Evolutionary conservation across 2,113 vertebrate genomes (phyloP).

Genomic region (Columba janthina): DNA sequence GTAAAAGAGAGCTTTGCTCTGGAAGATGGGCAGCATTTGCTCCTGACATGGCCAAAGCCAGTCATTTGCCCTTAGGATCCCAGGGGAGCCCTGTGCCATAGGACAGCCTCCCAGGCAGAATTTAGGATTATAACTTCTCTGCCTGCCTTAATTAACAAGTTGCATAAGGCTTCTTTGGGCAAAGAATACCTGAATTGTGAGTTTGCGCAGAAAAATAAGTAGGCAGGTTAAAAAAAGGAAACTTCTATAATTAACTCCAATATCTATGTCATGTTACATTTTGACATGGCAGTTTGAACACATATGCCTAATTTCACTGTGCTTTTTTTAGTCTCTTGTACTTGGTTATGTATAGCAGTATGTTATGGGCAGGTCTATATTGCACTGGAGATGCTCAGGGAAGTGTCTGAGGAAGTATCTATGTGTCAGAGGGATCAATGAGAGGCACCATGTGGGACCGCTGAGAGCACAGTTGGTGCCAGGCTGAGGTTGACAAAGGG

Average conservation of each 20-base stretch:
- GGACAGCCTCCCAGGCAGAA: neutral
- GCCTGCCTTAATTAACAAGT: neutral
- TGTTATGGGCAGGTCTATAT: neutral
- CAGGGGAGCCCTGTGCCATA: neutral
- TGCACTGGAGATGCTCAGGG: neutral
- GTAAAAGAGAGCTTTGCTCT: neutral
- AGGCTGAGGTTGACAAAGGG: neutral
- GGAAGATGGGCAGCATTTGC: neutral
- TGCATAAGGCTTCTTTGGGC: neutral
- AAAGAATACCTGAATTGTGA: neutral
- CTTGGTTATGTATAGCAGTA: neutral
- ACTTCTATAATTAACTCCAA: conserved; percentile 4
- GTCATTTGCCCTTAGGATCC: neutral
- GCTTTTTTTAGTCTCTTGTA: neutral
- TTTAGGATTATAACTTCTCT: neutral
- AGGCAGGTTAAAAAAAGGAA: neutral
- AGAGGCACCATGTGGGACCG: neutral
- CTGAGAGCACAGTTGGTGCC: neutral
- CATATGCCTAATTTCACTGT: neutral
- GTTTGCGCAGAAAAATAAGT: neutral
- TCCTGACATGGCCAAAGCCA: neutral
- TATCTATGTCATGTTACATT: neutral
- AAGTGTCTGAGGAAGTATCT: neutral
- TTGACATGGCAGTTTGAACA: conserved; percentile 15
- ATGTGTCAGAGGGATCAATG: neutral